Base-by-base conservation (phyloP, 2,797 vertebrate species). In the Myotis daubentonii region DNA sequence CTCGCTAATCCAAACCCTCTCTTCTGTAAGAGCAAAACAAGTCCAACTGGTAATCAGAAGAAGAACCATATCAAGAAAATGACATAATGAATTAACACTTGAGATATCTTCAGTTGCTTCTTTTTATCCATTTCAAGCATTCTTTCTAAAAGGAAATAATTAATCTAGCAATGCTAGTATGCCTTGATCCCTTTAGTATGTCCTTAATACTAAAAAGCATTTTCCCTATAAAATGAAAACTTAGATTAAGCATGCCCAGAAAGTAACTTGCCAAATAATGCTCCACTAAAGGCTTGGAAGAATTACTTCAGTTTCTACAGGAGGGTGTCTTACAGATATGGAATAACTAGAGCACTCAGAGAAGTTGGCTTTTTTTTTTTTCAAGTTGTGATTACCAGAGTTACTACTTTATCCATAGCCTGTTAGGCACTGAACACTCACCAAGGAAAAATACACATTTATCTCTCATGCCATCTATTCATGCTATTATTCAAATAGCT, bases 141-240 rank as follows among this genome's bases (percentile, higher is more conserved):
- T 82, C 38, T n/a, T 93, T 70, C 33, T 91, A 49, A 84, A 93
- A 84, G 72, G 41, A 91, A 88, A 53, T 23, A 84, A 71, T 47
- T 80, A 55, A 62, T 15, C 57, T 47, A 76, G 10, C 4, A 89
- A 81, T 85, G 62, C 44, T 85, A 33, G 33, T 23, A n/a, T 15
- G 8, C 16, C 33, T 70, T 47, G 80, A 49, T 28, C 9, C 15
- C 23, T 30, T 93, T 66, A n/a, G 51, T 38, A 20, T 71, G n/a
- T 74, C 70, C 41, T 70, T 80, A 80, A 49, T 72, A 47, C 19
- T 65, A 28, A 65, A 71, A 71, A 44, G 2, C 3, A 38, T 83
- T 79, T 88, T 65, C 17, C 19, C 22, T 62, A n/a, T 72, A 78
- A 83, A 91, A 60, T 62, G 30, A 65, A 62, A 92, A 62, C 1